phyloP scores from a whole-genome alignment of 1,140 invertebrate genomes.

The Vollenhovia emeryi region DNA sequence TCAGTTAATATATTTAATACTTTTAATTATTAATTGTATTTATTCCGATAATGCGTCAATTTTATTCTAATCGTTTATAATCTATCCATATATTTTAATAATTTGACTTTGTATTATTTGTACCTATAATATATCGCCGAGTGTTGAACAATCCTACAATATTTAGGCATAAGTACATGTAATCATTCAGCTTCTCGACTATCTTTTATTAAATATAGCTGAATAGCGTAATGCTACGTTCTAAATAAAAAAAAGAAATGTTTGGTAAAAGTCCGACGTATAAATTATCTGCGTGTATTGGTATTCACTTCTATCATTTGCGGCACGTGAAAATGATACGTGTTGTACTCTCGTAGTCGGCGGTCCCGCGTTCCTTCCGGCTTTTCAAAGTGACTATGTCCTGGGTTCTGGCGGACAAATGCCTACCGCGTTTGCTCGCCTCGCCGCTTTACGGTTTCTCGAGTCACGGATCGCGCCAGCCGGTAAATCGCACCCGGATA shows the following conservation, averaged over 20 bases:
- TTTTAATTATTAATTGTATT: too few relatives aligned
- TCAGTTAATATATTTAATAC: too few relatives aligned
- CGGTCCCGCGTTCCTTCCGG: slow-evolving; percentile 14
- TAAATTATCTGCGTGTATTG: background rate
- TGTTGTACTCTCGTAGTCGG: background rate
- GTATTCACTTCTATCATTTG: background rate
- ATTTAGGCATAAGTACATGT: too few relatives aligned
- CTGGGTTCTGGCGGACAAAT: slow-evolving; percentile 13
- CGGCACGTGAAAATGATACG: background rate
- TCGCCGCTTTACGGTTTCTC: slow-evolving; percentile 21
- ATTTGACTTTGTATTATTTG: too few relatives aligned
- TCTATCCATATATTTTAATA: too few relatives aligned
- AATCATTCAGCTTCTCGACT: too few relatives aligned
- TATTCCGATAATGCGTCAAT: too few relatives aligned
- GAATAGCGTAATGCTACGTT: too few relatives aligned
- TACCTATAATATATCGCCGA: too few relatives aligned
- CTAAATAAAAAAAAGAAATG: background rate
- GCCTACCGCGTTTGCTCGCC: slow-evolving; percentile 10
- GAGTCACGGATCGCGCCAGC: slow-evolving; percentile 41
- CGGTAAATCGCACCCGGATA: slow-evolving; percentile 66
- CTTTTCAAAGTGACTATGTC: background rate
- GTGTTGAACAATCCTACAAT: too few relatives aligned
- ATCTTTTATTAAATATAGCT: too few relatives aligned
- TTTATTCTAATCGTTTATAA: too few relatives aligned
- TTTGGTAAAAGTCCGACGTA: background rate